Percentiles rank a stretch among this genome's conserved stretches.
phyloP scores from a whole-genome alignment of 1,140 invertebrate genomes.

The Hypsibius dujardini region DNA sequence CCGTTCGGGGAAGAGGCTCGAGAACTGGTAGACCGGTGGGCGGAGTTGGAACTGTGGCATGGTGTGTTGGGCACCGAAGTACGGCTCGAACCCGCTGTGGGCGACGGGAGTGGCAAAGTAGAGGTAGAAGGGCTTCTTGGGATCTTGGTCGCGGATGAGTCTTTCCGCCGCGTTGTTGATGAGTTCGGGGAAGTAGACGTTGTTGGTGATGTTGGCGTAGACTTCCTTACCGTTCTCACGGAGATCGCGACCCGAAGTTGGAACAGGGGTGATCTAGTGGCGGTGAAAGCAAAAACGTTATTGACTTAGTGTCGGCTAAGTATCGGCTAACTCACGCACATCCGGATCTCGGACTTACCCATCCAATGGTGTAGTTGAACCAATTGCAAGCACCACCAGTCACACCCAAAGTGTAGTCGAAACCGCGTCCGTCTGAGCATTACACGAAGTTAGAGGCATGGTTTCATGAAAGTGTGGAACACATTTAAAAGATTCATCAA shows the following conservation, averaged over 20 bases:
- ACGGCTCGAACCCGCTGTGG: background rate
- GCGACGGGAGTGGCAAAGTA: constrained; percentile 3
- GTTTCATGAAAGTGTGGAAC: background rate
- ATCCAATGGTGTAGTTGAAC: background rate
- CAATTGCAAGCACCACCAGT: background rate
- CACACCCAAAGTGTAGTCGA: background rate
- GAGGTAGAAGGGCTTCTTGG: constrained; percentile 2
- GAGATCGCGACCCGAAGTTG: background rate
- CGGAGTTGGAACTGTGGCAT: constrained; percentile 27
- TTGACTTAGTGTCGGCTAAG: no score
- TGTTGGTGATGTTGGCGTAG: constrained; percentile 6
- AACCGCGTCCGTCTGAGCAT: constrained; percentile 23
- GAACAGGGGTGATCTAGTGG: constrained; percentile 2
- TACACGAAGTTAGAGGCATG: constrained; percentile 26
- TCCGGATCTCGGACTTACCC: background rate
- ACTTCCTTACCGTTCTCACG: constrained; percentile 21
- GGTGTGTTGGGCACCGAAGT: constrained; percentile 27
- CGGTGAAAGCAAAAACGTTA: no score
- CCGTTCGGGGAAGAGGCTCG: constrained; percentile 4
- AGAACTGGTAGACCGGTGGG: background rate
- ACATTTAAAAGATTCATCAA: background rate
- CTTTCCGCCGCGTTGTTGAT: constrained; percentile 27
- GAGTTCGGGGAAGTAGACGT: constrained; percentile 28
- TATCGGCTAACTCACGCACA: no score
- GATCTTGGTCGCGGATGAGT: constrained; percentile 28